These are phyloP conservation scores for Pharmacophagus antenor DNA, from an alignment of 2,888 invertebrate genomes.

Conservation along the genomic window DNA sequence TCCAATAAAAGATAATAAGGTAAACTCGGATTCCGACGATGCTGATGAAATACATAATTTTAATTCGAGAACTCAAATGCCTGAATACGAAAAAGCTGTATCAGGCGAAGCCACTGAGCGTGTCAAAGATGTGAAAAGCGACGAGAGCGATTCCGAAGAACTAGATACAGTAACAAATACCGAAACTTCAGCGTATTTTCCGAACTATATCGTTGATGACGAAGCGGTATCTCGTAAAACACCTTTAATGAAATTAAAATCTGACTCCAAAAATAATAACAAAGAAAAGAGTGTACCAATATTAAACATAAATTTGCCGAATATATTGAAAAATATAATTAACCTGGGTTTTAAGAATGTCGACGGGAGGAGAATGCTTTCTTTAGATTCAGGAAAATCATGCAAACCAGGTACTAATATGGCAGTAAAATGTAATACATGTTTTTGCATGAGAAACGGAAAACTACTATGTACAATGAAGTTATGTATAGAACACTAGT, in stretches of 20 bases:
- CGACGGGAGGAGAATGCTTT: slow-evolving; percentile 41
- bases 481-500: slow-evolving; percentile 40
- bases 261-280: background rate
- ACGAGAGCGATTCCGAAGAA: slow-evolving; percentile 7
- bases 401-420: slow-evolving; percentile 49
- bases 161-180: background rate
- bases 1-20: background rate
- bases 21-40: background rate
- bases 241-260: slow-evolving; percentile 1
- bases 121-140: background rate
- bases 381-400: slow-evolving; percentile 37
- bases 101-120: background rate
- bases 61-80: slow-evolving; percentile 14
- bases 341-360: slow-evolving; percentile 49
- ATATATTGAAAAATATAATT: slow-evolving; percentile 42
- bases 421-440: slow-evolving; percentile 49
- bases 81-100: slow-evolving; percentile 2
- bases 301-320: slow-evolving; percentile 9
- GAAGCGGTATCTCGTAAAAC: background rate
- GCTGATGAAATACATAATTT: background rate
- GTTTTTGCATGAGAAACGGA: slow-evolving; percentile 57
- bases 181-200: background rate
- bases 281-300: background rate
- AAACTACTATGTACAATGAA: slow-evolving; percentile 57
- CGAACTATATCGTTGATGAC: background rate